Evolutionary conservation across 2,113 vertebrate species (phyloP), one percentile per base, ranked within the genome.

Genomic region (Tragulus kanchil): DNA sequence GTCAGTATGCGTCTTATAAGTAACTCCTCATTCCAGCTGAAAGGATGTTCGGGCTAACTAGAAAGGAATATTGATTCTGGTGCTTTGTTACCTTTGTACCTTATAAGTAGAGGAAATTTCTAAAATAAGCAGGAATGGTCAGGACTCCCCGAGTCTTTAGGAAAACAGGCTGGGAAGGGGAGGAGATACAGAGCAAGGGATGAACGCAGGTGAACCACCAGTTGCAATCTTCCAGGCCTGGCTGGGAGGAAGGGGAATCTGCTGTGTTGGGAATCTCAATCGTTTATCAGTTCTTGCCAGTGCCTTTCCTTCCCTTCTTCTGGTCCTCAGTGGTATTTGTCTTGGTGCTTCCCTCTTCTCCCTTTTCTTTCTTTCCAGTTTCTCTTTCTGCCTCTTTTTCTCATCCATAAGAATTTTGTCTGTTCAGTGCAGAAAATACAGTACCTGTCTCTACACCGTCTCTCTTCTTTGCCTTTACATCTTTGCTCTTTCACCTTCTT

Each of bases 21-120:
- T 36, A 64, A 61, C 78, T 65, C 23, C 17, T 78, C 54, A 77
- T 79, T 86, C 19, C 4, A 28, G 14, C 25, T 87, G 59, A 89
- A 89, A n/a, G n/a, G 62, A 81, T 77, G 64, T 91, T 79, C 92
- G 67, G 84, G 48, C 89, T 84, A 61, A 75, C 36, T 77, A 87
- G 82, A 96, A 94, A 91, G 91, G 86, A 93, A 91, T 87, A 73
- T 71, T 95, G 89, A 79, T 75, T 96, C 87, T 84, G 69, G 52
- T 25, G 64, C 62, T 77, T 87, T 65, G 59, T 75, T 94, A 90
- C 62, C 71, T 94, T 90, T 94, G 86, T 28, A 58, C 12, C 28
- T 94, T 82, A 48, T 77, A 73, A 96, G 94, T 84, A 94, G 48
- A 90, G 45, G 67, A n/a, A 50, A 92, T 77, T 93, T 93, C 87